phyloP scores from a whole-genome alignment of 2,888 invertebrate species.

The Apamea anceps region DNA sequence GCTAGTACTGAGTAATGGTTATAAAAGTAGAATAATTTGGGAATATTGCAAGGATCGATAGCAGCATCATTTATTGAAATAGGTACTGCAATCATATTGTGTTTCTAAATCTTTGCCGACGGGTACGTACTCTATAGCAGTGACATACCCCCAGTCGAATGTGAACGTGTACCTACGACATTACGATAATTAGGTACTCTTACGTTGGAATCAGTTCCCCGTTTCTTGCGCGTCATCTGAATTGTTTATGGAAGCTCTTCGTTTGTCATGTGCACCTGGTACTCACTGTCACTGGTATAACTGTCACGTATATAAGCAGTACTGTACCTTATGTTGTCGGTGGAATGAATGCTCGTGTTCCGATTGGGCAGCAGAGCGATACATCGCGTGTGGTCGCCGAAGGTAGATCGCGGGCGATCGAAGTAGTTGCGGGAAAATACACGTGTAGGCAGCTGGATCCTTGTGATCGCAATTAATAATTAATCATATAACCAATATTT shows the following conservation, averaged over 20 bases:
- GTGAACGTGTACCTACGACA: conserved; percentile 3
- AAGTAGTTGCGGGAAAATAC: background rate
- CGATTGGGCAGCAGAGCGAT: background rate
- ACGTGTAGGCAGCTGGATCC: background rate
- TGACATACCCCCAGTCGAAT: background rate
- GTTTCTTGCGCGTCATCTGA: conserved; percentile 33
- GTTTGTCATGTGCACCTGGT: background rate
- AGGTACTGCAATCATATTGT: background rate
- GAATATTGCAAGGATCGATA: background rate
- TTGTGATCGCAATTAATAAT: conserved; percentile 1
- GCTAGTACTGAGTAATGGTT: background rate
- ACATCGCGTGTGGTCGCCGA: background rate
- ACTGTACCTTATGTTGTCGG: background rate
- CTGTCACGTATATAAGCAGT: background rate
- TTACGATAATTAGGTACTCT: conserved; percentile 27
- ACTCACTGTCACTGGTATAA: background rate
- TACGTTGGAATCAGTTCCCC: conserved; percentile 20
- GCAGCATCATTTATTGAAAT: background rate
- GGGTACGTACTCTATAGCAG: background rate
- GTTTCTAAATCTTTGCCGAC: background rate
- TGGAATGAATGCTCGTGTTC: background rate
- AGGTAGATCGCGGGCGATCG: background rate
- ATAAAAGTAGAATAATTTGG: background rate
- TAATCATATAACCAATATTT: background rate
- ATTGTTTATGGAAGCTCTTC: conserved; percentile 36